Conservation (phyloP, 2,888 invertebrate species). For the Oasisia sp. region DNA sequence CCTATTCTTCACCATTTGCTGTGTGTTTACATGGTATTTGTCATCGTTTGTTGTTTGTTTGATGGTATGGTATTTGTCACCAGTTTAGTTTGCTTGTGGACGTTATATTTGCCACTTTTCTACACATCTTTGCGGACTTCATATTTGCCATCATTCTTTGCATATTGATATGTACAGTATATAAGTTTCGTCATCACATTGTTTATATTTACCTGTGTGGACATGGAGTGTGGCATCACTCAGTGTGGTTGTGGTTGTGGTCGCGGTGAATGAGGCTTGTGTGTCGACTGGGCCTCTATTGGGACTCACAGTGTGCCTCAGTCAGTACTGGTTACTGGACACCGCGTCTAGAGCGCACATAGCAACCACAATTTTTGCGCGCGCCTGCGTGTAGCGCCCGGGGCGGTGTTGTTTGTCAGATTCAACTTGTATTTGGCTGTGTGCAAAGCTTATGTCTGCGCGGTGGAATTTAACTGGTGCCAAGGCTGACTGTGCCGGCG, state of each 20-base stretch:
- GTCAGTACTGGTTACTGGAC: background rate
- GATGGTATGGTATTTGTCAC: background rate
- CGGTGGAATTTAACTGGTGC: background rate
- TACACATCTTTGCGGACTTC: background rate
- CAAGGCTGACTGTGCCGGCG: background rate
- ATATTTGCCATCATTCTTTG: background rate
- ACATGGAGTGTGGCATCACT: background rate
- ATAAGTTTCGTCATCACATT: background rate
- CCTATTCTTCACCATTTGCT: background rate
- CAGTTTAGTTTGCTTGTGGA: background rate
- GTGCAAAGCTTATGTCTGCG: background rate
- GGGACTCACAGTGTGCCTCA: background rate
- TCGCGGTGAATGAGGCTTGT: background rate
- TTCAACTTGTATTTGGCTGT: background rate
- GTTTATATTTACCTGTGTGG: background rate
- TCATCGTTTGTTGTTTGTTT: background rate
- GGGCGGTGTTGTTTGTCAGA: background rate
- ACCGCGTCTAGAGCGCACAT: background rate
- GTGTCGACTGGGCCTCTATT: background rate
- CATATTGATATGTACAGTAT: background rate
- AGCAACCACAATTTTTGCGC: conserved; percentile 6
- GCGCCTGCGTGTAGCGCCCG: background rate
- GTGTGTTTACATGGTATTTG: background rate
- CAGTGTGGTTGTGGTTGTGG: background rate
- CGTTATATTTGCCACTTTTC: background rate